A percentile compares a stretch with the other conserved stretches of the same genome.
Evolutionary conservation across 2,113 vertebrate species (phyloP).

Genomic region (Microcebus jonahi): DNA sequence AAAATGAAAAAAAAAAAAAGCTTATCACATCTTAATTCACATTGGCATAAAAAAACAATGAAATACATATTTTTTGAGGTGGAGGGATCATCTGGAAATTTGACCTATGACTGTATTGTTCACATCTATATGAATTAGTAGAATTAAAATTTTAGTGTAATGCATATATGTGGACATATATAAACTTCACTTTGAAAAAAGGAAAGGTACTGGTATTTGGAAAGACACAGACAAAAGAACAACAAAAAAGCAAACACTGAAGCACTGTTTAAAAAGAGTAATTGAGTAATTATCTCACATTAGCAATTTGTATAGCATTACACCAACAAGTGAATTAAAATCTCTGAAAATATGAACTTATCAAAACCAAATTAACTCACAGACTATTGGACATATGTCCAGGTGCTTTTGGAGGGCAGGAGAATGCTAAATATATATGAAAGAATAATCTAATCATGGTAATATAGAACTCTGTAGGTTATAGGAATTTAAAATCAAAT

Average conservation of each 20-base stretch:
- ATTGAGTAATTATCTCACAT: slow-evolving; percentile 31
- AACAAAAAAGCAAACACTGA: neutral
- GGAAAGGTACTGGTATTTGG: neutral
- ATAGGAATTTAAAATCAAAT: slow-evolving; percentile 42
- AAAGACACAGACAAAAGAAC: neutral
- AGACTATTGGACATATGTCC: neutral
- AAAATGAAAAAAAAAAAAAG: slow-evolving; percentile 43
- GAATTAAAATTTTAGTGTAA: neutral
- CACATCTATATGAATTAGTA: neutral
- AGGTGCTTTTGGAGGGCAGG: neutral
- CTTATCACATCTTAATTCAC: slow-evolving; percentile 34
- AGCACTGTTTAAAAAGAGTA: slow-evolving; percentile 33
- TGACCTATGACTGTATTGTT: neutral
- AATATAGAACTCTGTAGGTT: neutral
- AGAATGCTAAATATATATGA: neutral
- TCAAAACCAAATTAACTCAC: slow-evolving; percentile 3
- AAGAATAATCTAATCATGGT: slow-evolving; percentile 2
- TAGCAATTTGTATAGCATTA: slow-evolving; percentile 24
- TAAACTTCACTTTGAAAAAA: neutral
- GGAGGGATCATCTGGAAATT: neutral
- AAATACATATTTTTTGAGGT: neutral
- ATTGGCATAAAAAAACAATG: slow-evolving; percentile 55
- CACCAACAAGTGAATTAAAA: neutral
- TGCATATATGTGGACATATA: neutral
- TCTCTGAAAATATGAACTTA: slow-evolving; percentile 38